phyloP scores from a whole-genome alignment of 2,888 invertebrate genomes.

The Eurois occulta region DNA sequence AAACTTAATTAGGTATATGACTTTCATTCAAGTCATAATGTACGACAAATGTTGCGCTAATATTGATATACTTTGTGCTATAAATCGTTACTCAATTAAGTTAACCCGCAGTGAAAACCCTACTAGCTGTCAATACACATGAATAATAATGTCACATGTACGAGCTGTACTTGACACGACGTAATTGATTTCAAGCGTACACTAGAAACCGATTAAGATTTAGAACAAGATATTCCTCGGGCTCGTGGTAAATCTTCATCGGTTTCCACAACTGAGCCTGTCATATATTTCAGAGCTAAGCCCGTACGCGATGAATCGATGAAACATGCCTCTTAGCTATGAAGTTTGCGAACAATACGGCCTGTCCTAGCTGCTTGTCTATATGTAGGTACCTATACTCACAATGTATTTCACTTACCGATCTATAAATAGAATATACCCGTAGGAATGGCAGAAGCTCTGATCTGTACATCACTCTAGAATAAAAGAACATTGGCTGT shows the following conservation, averaged over 20 bases:
- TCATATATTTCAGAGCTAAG: slow-evolving; percentile 12
- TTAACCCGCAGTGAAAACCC: background rate
- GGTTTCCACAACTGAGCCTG: slow-evolving; percentile 7
- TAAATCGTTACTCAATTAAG: slow-evolving; percentile 16
- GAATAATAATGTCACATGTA: slow-evolving; percentile 2
- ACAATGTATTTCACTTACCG: slow-evolving; percentile 46
- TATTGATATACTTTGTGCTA: background rate
- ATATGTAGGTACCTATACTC: no score
- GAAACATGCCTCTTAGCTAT: slow-evolving; percentile 10
- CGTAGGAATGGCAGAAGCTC: slow-evolving; percentile 22
- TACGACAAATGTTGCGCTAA: background rate
- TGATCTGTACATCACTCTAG: background rate
- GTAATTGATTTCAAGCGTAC: slow-evolving; percentile 14
- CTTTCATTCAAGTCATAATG: background rate
- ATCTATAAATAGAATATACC: slow-evolving; percentile 22
- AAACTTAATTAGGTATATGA: background rate
- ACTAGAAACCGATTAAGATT: slow-evolving; percentile 32
- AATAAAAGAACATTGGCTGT: background rate
- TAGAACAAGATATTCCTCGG: slow-evolving; percentile 16
- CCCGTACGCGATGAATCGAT: slow-evolving; percentile 15
- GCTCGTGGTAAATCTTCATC: slow-evolving; percentile 19
- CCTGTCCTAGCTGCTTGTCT: slow-evolving; percentile 16
- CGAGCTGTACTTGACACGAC: slow-evolving; percentile 16
- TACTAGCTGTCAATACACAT: background rate
- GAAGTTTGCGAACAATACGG: slow-evolving; percentile 36